Base-by-base conservation (phyloP, 2,888 invertebrate genomes). In the Hirtodrosophila duncani region DNA sequence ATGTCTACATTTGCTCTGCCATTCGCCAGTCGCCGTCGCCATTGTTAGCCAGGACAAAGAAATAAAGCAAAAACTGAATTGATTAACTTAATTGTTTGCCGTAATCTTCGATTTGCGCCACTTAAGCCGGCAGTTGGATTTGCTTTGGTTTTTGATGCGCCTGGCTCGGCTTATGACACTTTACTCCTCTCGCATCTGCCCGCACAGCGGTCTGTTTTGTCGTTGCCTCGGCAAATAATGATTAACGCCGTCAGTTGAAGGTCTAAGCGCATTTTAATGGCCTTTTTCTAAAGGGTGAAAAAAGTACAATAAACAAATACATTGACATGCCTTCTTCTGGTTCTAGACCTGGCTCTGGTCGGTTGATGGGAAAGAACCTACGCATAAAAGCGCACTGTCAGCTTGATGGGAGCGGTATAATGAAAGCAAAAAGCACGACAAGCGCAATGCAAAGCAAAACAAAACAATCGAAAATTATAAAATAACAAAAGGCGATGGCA, bases 381-480 rank as follows among this genome's bases (percentile, higher is more conserved):
- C n/a, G n/a, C n/a, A n/a, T n/a, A 75, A 77, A 80, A 66, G 68
- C 68, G 78, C 72, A 66, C 36, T 58, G 79, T 71, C 70, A 71
- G 70, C 79, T 39, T 33, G 52, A 44, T 43, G 29, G 44, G 17
- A 31, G 41, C 30, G 44, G 29, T 30, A 16, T 7, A 18, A 30
- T 39, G 42, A 42, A 29, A 24, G n/a, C 14, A 48, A 42, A 51
- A 27, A 48, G 36, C 45, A 27, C 21, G 30, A 53, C 13, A 46
- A 49, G 10, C 33, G 31, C 21, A 26, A 55, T 49, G 43, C 41
- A 50, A 26, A 48, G 41, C 56, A 68, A 81, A 81, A 42, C 63
- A 78, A 75, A 81, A 75, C 75, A 69, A 71, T 58, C 75, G 75
- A 81, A 77, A 77, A 77, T 77, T 77, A 77, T 78, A 77, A 77